Conservation (phyloP, 2,797 vertebrate genomes). For the Pteronotus mesoamericanus region DNA sequence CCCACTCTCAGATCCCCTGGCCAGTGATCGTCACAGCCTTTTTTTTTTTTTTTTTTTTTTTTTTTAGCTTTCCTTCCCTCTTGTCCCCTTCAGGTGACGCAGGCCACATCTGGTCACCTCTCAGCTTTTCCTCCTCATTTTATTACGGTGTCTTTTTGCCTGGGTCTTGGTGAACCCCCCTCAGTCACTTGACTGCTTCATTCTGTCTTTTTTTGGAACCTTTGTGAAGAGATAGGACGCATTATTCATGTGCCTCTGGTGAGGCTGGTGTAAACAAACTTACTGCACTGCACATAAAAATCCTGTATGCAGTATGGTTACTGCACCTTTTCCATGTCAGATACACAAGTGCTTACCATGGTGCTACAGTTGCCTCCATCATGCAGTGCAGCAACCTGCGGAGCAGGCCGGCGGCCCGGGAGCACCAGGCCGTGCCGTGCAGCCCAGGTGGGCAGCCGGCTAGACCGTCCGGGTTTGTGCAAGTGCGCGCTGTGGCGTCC, state of each 20-base stretch:
- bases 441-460: neutral
- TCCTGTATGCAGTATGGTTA: neutral
- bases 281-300: neutral
- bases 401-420: neutral
- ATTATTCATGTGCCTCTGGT: neutral
- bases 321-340: neutral
- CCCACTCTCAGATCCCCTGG: neutral
- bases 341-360: neutral
- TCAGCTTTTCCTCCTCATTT: rapidly evolving
- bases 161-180: too few relatives aligned
- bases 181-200: neutral
- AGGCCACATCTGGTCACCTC: neutral
- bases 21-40: neutral
- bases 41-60: neutral
- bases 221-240: neutral
- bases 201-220: neutral
- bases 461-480: neutral
- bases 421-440: neutral
- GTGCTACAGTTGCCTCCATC: neutral
- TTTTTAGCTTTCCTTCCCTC: neutral
- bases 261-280: too few relatives aligned
- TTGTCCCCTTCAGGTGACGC: neutral
- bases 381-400: neutral
- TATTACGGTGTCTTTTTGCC: neutral
- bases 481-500: neutral